phyloP scores from a whole-genome alignment of 2,888 invertebrate genomes.

The Amblyjoppa proteus region DNA sequence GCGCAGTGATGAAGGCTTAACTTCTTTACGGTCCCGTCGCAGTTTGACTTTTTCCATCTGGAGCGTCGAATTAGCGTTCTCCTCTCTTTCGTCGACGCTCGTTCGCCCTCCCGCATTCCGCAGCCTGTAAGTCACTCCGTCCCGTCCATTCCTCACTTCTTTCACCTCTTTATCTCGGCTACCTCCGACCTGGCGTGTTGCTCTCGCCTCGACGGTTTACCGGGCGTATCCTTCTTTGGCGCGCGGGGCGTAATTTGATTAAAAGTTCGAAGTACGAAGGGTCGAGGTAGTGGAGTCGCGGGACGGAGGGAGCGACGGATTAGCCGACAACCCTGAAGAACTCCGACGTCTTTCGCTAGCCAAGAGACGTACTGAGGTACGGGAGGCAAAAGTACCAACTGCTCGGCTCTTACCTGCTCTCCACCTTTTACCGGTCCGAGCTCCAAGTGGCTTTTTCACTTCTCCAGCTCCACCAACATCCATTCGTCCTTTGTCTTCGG shows the following conservation, averaged over 20 bases:
- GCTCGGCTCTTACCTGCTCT: background rate
- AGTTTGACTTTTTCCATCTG: slow-evolving; percentile 53
- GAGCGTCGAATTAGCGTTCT: slow-evolving; percentile 64
- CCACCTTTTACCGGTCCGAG: background rate
- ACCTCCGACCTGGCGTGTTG: slow-evolving; percentile 51
- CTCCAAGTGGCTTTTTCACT: slow-evolving; percentile 62
- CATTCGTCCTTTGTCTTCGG: slow-evolving; percentile 7
- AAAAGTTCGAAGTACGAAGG: slow-evolving; percentile 73
- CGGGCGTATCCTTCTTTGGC: slow-evolving; percentile 72
- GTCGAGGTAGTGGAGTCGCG: slow-evolving; percentile 17
- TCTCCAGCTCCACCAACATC: slow-evolving; percentile 29
- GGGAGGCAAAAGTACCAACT: slow-evolving; percentile 52
- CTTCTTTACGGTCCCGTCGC: slow-evolving; percentile 55
- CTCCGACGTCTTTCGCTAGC: slow-evolving; percentile 35
- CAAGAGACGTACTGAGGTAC: slow-evolving; percentile 47
- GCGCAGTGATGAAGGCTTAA: slow-evolving; percentile 36
- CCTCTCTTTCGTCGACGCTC: slow-evolving; percentile 61
- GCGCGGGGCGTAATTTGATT: slow-evolving; percentile 77
- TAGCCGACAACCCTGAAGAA: slow-evolving; percentile 53
- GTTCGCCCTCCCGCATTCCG: slow-evolving; percentile 39
- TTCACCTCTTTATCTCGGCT: slow-evolving; percentile 19
- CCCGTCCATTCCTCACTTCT: slow-evolving; percentile 42
- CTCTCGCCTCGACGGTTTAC: slow-evolving; percentile 73
- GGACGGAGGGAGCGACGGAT: slow-evolving; percentile 21
- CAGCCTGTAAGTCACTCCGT: slow-evolving; percentile 22